phyloP scores from a whole-genome alignment of 2,797 vertebrate species.

The Phoeniculus purpureus region DNA sequence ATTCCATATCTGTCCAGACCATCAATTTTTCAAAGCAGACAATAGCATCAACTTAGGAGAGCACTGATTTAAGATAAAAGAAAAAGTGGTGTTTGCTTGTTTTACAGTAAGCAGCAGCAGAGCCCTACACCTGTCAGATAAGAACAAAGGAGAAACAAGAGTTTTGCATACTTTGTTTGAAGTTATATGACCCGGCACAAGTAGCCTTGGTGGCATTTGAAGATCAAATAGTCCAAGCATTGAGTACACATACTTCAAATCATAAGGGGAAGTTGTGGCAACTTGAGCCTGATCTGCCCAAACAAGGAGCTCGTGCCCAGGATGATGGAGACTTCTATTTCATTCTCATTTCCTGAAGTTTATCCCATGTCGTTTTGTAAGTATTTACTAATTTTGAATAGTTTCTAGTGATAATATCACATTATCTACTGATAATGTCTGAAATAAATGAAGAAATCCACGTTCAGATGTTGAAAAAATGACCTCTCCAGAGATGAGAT shows the following conservation, averaged over 20 bases:
- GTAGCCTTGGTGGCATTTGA: slow-evolving; percentile 14
- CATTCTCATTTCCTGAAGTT: not conserved
- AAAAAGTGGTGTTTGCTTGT: not conserved
- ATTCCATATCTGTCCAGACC: not conserved
- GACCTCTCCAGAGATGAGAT: not conserved
- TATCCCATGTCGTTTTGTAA: not conserved
- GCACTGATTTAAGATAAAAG: not conserved
- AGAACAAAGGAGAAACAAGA: slow-evolving; percentile 1
- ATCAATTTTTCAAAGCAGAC: not conserved
- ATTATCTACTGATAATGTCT: not conserved
- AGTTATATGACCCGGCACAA: slow-evolving; percentile 11
- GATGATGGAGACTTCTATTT: not conserved
- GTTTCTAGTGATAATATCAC: not conserved
- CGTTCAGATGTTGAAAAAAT: not conserved
- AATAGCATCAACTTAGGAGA: not conserved
- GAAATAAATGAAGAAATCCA: not conserved
- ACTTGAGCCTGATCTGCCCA: not conserved
- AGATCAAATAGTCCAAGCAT: slow-evolving; percentile 11
- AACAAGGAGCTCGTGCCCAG: not conserved
- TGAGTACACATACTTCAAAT: not conserved
- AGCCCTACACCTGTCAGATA: not conserved
- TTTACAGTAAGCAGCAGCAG: not conserved
- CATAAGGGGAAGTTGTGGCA: not conserved
- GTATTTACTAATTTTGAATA: not conserved
- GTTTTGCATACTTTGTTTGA: slow-evolving; percentile 2